Percentiles rank a stretch among this genome's conserved stretches.
phyloP scores from a whole-genome alignment of 2,888 invertebrate species.

The Lydus trimaculatus region DNA sequence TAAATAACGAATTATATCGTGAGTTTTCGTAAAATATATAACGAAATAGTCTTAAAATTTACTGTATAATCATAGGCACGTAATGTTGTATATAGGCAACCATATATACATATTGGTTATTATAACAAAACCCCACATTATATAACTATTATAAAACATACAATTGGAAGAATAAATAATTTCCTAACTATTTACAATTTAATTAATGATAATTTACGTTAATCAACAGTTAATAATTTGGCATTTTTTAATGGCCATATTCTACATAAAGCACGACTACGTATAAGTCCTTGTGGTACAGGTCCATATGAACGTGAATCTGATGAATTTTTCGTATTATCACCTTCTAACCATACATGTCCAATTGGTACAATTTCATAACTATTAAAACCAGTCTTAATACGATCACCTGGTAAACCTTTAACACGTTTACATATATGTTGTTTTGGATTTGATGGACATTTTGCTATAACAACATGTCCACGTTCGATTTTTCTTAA shows the following conservation, averaged over 20 bases:
- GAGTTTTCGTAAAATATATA: no score
- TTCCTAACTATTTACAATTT: slow-evolving; percentile 1
- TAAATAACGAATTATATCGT: no score
- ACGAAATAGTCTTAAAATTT: no score
- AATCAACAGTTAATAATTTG: slow-evolving; percentile 10
- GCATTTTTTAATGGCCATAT: slow-evolving; percentile 70
- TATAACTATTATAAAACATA: no score
- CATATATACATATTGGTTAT: no score
- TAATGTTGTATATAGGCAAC: no score
- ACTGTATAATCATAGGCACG: no score
- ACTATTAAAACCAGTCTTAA: slow-evolving; percentile 48
- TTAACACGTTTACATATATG: slow-evolving; percentile 86
- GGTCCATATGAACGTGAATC: slow-evolving; percentile 90
- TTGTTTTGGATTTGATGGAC: slow-evolving; percentile 80
- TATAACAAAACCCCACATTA: no score
- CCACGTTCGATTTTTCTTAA: slow-evolving; percentile 72
- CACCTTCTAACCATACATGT: slow-evolving; percentile 93
- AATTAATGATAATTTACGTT: neutral
- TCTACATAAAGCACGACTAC: slow-evolving; percentile 81
- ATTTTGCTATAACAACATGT: slow-evolving; percentile 85
- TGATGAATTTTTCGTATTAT: slow-evolving; percentile 82
- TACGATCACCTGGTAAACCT: slow-evolving; percentile 78
- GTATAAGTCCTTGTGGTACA: slow-evolving; percentile 84
- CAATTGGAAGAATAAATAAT: neutral
- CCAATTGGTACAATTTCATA: slow-evolving; percentile 77